Evolutionary conservation across 2,888 invertebrate species (phyloP).

Genomic region (Octonoba sinensis): DNA sequence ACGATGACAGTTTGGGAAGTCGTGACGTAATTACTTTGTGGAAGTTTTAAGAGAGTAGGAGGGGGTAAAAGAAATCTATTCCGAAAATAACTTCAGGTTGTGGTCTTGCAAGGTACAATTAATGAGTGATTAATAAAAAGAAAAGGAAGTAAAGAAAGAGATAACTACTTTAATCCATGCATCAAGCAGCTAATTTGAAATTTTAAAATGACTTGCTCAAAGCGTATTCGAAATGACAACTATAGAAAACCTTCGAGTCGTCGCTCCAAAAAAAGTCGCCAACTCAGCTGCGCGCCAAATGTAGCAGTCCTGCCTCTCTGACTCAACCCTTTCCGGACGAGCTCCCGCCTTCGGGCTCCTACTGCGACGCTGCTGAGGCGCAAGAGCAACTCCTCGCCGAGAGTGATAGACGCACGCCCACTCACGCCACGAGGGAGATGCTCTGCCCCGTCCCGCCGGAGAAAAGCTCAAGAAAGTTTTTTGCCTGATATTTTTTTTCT

Average conservation of each 20-base stretch:
- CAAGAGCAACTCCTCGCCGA: conserved; percentile 43
- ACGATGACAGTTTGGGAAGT: too few relatives aligned
- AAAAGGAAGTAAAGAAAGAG: too few relatives aligned
- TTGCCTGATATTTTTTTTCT: neutral
- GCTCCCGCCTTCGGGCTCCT: conserved; percentile 34
- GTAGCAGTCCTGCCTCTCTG: neutral
- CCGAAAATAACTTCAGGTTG: too few relatives aligned
- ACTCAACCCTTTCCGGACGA: conserved; percentile 26
- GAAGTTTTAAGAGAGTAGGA: too few relatives aligned
- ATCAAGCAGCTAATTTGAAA: too few relatives aligned
- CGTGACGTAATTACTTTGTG: too few relatives aligned
- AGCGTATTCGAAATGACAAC: too few relatives aligned
- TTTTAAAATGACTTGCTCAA: too few relatives aligned
- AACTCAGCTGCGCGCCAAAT: conserved; percentile 13
- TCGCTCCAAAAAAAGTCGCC: conserved; percentile 4
- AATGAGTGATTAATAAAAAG: too few relatives aligned
- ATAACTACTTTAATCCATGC: too few relatives aligned
- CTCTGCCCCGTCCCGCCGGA: neutral
- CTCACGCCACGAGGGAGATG: conserved; percentile 20
- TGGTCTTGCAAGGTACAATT: too few relatives aligned
- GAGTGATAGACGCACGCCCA: conserved; percentile 45
- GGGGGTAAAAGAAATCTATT: too few relatives aligned
- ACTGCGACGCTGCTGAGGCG: conserved; percentile 49
- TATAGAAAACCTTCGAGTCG: neutral
- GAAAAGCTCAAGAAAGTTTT: neutral